phyloP scores from a whole-genome alignment of 1,140 invertebrate genomes.

The Caenorhabditis tropicalis region DNA sequence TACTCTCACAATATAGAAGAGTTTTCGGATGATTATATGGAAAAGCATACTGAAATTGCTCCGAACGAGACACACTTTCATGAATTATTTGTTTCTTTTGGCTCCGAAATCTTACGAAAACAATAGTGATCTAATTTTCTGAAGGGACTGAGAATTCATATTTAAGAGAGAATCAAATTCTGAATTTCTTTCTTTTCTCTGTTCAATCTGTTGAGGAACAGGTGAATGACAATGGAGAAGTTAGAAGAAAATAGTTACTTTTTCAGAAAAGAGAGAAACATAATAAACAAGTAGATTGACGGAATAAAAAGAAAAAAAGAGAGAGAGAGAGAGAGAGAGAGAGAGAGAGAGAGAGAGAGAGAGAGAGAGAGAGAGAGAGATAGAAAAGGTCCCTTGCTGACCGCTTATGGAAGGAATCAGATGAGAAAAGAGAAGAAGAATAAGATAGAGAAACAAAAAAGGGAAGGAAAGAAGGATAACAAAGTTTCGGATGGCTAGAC shows the following conservation, averaged over 20 bases:
- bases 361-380: neutral
- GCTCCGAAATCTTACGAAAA: neutral
- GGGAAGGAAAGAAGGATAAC: neutral
- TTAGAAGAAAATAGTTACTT: neutral
- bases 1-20: too few relatives aligned
- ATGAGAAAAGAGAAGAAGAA: neutral
- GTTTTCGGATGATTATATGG: too few relatives aligned
- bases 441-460: neutral
- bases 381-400: neutral
- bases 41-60: neutral
- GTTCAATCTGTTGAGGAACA: neutral
- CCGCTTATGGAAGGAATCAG: conserved; percentile 25
- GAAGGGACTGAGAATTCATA: too few relatives aligned
- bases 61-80: neutral
- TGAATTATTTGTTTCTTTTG: neutral
- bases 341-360: neutral
- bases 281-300: neutral
- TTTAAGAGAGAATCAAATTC: neutral
- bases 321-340: neutral
- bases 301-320: conserved; percentile 6
- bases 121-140: neutral
- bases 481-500: conserved; percentile 34
- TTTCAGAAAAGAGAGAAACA: neutral
- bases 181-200: neutral
- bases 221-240: neutral